Base-by-base conservation (phyloP, 2,888 invertebrate species). In the Hyposoter didymator region DNA sequence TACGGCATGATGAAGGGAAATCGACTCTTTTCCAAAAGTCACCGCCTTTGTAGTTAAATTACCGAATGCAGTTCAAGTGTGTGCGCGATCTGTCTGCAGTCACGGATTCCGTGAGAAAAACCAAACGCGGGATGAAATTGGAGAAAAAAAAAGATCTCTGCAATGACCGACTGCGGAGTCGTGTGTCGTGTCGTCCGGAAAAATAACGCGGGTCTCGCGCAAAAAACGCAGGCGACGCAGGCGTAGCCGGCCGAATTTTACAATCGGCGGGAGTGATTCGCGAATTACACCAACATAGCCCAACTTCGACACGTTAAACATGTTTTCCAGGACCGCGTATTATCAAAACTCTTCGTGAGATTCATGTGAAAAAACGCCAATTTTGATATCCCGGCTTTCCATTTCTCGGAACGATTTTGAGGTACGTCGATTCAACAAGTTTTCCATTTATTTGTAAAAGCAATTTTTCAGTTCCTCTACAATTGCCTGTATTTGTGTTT, bases 241-340 rank as follows among this genome's bases (percentile, higher is more conserved):
- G 64, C 64, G 64, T 64, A 64, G 35, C 64, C 35, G 64, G 59
- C 67, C 78, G 66, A 74, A 78, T 39, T 22, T 22, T 55, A 64
- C 72, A 79, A 70, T 22, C 78, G 81, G 84, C 84, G 84, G 84
- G 84, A 82, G 78, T 82, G 79, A 79, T 28, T 59, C 55, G 55
- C 55, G 12, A 28, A 59, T 85, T 69, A 74, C 70, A 72, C 74
- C 76, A 84, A 78, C 74, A 79, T 83, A 83, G 69, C 79, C 79
- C 78, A 49, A 62, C 49, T 73, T 39, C 66, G 78, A 43, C 78
- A n/a, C 66, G 79, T 83, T 80, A 85, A 83, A 67, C 45, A 85
- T 78, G 78, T 67, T 43, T 43, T 8, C 39, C 52, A 49, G 66
- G 67, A 59, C 59, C 76, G 64, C 79, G 79, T 73, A 82, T 72